Evolutionary conservation across 2,113 vertebrate genomes (phyloP).

Genomic region (Catharus bicknelli): DNA sequence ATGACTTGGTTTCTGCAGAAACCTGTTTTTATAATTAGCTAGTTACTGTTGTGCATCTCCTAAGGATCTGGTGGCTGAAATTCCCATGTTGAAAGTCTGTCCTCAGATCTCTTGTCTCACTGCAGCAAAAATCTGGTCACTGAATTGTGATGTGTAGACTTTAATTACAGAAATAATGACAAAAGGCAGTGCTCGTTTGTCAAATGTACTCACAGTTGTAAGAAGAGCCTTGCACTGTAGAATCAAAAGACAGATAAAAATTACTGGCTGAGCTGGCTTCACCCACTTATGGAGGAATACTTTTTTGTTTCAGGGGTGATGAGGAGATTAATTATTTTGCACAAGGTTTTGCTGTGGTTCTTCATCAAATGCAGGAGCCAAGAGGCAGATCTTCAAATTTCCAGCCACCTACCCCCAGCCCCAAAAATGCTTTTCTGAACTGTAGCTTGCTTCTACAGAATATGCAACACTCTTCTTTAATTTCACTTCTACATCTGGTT

Average conservation of each 20-base stretch:
- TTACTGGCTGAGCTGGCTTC: not conserved
- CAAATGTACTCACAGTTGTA: not conserved
- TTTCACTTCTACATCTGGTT: not conserved
- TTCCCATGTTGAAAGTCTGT: not conserved
- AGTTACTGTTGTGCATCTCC: not conserved
- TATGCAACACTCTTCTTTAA: not conserved
- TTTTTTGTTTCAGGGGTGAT: not conserved
- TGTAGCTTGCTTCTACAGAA: not conserved
- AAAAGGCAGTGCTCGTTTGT: not conserved
- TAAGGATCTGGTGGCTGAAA: conserved; percentile 5
- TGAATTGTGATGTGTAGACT: not conserved
- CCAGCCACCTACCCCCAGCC: rapidly evolving
- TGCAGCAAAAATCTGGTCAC: not conserved
- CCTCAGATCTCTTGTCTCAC: not conserved
- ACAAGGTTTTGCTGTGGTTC: not conserved
- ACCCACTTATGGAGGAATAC: not conserved
- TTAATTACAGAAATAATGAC: not conserved
- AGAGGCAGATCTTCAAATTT: not conserved
- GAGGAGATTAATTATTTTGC: not conserved
- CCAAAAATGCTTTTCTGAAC: not conserved
- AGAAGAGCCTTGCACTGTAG: not conserved
- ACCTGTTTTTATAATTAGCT: not conserved
- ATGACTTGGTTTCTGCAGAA: not conserved
- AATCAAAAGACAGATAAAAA: not conserved
- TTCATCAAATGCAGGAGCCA: not conserved